These are phyloP conservation scores for Habrosyne pyritoides DNA, from an alignment of 2,888 invertebrate genomes.

Conservation along the genomic window DNA sequence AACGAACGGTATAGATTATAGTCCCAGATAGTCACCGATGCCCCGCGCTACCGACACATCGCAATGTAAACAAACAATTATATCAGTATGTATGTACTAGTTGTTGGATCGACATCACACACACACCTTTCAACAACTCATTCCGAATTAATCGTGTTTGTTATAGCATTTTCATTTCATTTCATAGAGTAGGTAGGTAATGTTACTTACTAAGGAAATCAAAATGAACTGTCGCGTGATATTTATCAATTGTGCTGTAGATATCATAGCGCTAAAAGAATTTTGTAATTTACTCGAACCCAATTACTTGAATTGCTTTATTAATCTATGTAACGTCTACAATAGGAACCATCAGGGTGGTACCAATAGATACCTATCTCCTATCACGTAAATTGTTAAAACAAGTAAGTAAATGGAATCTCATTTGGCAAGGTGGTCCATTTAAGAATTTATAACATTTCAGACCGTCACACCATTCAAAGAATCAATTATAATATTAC, in stretches of 20 bases:
- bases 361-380: too few relatives aligned
- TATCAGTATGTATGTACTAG: constrained; percentile 19
- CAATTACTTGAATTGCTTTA: constrained; percentile 51
- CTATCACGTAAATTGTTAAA: neutral
- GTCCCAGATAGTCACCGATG: constrained; percentile 15
- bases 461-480: too few relatives aligned
- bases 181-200: constrained; percentile 43
- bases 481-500: too few relatives aligned
- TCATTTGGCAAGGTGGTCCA: too few relatives aligned
- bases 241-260: constrained; percentile 49
- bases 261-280: constrained; percentile 51
- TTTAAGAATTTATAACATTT: too few relatives aligned
- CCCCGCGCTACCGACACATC: constrained; percentile 25
- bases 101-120: constrained; percentile 46
- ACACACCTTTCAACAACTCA: constrained; percentile 43
- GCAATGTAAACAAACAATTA: constrained; percentile 54
- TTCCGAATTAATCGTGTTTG: constrained; percentile 66
- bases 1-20: neutral
- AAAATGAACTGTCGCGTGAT: constrained; percentile 74
- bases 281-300: constrained; percentile 53
- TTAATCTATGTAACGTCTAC: constrained; percentile 19
- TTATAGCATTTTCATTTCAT: constrained; percentile 65
- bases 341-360: neutral
- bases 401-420: too few relatives aligned
- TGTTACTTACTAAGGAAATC: constrained; percentile 64